Evolutionary conservation across 2,797 vertebrate species (phyloP).

Genomic region (Epinephelus malabaricus): DNA sequence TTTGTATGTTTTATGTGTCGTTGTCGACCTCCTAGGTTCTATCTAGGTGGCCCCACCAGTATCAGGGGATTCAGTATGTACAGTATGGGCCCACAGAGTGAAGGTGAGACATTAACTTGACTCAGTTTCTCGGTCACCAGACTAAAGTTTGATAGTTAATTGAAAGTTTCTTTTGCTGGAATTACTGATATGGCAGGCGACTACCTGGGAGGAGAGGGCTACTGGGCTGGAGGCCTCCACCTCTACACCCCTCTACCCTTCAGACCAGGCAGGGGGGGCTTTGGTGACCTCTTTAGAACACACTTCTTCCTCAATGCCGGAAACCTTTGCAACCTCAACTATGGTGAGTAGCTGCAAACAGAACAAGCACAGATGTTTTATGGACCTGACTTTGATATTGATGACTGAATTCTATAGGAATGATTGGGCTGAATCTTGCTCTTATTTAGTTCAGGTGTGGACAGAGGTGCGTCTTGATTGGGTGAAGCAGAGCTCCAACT

Average conservation of each 20-base stretch:
- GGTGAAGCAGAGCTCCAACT: neutral
- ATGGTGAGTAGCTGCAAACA: constrained; percentile 85
- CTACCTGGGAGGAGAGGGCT: constrained; percentile 96
- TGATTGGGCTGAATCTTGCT: neutral
- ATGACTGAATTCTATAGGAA: neutral
- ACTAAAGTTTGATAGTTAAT: constrained; percentile 29
- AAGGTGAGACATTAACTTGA: constrained; percentile 87
- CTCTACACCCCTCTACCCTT: constrained; percentile 97
- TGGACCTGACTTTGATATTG: constrained; percentile 8
- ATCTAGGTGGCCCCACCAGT: constrained; percentile 97
- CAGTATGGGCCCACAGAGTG: constrained; percentile 97
- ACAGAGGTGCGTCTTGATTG: neutral
- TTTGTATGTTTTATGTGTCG: constrained; percentile 34
- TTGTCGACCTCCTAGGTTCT: constrained; percentile 87
- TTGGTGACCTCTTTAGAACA: constrained; percentile 96
- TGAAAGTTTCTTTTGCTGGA: constrained; percentile 49
- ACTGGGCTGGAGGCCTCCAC: constrained; percentile 96
- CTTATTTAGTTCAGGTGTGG: constrained; percentile 1
- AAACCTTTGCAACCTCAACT: constrained; percentile 98
- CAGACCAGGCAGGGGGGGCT: constrained; percentile 93
- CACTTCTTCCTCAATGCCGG: constrained; percentile 99
- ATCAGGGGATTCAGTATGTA: constrained; percentile 99
- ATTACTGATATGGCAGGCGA: constrained; percentile 88
- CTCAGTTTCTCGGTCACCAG: neutral
- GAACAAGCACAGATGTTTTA: neutral